Percentiles rank a stretch among this genome's conserved stretches.
These are phyloP conservation scores for Ceraclea dissimilis DNA, from an alignment of 2,888 invertebrate species.

Conservation along the genomic window DNA sequence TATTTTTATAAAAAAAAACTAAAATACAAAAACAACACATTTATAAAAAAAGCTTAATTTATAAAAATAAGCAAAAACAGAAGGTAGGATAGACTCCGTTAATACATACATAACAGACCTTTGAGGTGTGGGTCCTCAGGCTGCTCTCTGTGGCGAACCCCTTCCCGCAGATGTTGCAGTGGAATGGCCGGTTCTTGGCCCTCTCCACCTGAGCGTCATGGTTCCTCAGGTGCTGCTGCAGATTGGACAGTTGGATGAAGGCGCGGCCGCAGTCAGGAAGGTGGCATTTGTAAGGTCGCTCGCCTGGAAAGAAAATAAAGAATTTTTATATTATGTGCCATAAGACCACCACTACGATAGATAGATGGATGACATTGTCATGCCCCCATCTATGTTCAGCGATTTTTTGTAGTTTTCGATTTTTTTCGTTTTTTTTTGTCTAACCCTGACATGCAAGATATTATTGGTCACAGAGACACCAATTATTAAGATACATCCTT, in stretches of 20 bases:
- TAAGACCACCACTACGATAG: too few relatives aligned
- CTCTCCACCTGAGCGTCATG: conserved; percentile 94
- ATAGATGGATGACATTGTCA: too few relatives aligned
- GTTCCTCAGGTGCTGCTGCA: conserved; percentile 92
- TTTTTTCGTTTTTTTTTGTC: too few relatives aligned
- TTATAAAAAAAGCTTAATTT: too few relatives aligned
- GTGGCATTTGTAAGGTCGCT: conserved; percentile 95
- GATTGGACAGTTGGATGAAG: conserved; percentile 93
- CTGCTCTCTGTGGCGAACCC: conserved; percentile 95
- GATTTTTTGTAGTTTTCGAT: too few relatives aligned
- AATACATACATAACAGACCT: conserved; percentile 66
- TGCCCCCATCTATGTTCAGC: too few relatives aligned
- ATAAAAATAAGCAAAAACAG: conserved; percentile 3
- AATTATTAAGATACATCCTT: too few relatives aligned
- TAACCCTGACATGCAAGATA: too few relatives aligned
- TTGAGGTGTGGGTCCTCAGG: conserved; percentile 89
- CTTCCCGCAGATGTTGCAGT: conserved; percentile 94
- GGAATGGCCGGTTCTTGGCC: conserved; percentile 91
- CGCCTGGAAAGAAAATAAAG: conserved; percentile 56
- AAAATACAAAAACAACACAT: too few relatives aligned
- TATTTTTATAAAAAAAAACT: too few relatives aligned
- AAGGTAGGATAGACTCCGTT: conserved; percentile 16
- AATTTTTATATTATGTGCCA: too few relatives aligned
- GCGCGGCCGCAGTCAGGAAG: conserved; percentile 92
- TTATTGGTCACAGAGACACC: too few relatives aligned